A percentile compares a stretch with the other conserved stretches of the same genome.
These are phyloP conservation scores for Tortrix viridana DNA, from an alignment of 2,888 invertebrate genomes.

Conservation along the genomic window DNA sequence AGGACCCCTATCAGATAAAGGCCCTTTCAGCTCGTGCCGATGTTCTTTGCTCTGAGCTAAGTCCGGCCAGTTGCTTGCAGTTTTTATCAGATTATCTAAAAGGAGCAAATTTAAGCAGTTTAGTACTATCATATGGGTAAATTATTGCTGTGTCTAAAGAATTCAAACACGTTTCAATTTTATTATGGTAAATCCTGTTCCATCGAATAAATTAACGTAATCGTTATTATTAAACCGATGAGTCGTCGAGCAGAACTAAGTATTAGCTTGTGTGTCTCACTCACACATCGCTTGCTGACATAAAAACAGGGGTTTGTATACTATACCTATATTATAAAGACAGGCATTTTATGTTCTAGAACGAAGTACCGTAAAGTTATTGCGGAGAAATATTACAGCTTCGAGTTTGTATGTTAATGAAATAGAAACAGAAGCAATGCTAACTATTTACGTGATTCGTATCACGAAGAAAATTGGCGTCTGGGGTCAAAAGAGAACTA, in stretches of 20 bases:
- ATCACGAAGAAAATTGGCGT: neutral
- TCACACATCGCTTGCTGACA: constrained; percentile 1
- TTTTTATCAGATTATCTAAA: too few species aligned
- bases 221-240: constrained; percentile 1
- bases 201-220: constrained; percentile 15
- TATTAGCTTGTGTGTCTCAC: neutral
- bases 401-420: constrained; percentile 6
- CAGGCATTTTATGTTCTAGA: constrained; percentile 19
- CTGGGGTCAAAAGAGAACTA: neutral
- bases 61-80: too few species aligned
- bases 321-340: constrained; percentile 9
- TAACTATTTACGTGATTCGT: neutral
- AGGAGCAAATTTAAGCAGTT: too few species aligned
- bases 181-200: constrained; percentile 4
- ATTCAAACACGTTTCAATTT: too few species aligned
- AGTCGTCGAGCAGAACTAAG: constrained; percentile 3
- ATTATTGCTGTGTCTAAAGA: too few species aligned
- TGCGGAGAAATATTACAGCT: constrained; percentile 9
- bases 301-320: constrained; percentile 7
- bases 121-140: too few species aligned
- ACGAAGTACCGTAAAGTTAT: constrained; percentile 20
- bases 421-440: neutral
- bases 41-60: too few species aligned
- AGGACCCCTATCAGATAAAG: too few species aligned
- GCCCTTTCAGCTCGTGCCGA: too few species aligned